Evolutionary conservation across 2,888 invertebrate species (phyloP), one percentile per base, ranked within the genome.

Genomic region (Chalcis sispes): DNA sequence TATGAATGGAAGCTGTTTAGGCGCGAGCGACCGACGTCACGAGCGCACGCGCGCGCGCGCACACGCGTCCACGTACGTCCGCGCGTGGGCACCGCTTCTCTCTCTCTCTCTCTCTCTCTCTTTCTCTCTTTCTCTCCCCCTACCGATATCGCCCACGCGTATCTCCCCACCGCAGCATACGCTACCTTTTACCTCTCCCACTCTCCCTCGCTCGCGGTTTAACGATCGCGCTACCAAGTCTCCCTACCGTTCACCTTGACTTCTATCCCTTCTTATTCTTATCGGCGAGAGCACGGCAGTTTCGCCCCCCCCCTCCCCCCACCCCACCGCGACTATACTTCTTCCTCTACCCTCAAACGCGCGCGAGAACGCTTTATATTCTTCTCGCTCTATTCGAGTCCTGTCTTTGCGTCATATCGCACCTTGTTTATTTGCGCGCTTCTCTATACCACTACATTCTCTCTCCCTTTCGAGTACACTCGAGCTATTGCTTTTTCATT

Each of bases 1-100:
- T 69, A 69, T 69, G 69, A 69, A 69, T 69, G 69, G 58, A 62
- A 13, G 23, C 40, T 27, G 67, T 27, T 27, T n/a, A 36, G 32
- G 23, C 13, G 32, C 15, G 23, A 58, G 48, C 59, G 59, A 25
- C 42, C 62, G 64, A 56, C 64, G 72, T 64, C 56, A 72, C 32
- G 5, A 13, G 18, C 20, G 23, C 3, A 10, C 20, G 29, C 15
- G 36, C 61, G 29, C 27, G 52, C 20, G 52, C 23, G 25, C 25
- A 23, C 70, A 8, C 36, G 7, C 50, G 50, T 36, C 23, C 18
- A 18, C 32, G 20, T 27, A n/a, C 15, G 27, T 27, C 40, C 4
- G 10, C 50, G 50, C 50, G 50, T 50, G 46, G 46, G 46, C 46
- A n/a, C 13, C 2, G 8, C 50, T 5, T 5, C 46, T 46, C 56